phyloP scores from a whole-genome alignment of 1,140 invertebrate genomes.

The Drosophila nigrodunni region DNA sequence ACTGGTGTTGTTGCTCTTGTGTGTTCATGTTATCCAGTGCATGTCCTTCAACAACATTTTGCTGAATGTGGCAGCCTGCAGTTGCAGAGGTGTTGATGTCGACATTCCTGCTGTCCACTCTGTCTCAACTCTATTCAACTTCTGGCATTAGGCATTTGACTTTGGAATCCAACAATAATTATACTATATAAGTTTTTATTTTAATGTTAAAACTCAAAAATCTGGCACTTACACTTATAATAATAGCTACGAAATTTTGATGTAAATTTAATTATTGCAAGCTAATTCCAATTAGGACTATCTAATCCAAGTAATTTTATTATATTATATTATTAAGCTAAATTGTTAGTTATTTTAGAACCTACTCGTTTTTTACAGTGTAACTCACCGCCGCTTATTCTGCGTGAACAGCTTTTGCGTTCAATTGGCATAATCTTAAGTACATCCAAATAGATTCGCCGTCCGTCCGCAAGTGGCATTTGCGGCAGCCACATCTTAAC shows the following conservation, averaged over 20 bases:
- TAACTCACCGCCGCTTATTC: conserved; percentile 38
- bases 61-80: conserved; percentile 19
- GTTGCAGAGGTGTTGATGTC: conserved; percentile 39
- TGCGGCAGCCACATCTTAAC: conserved; percentile 63
- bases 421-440: conserved; percentile 58
- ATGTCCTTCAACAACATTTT: conserved; percentile 55
- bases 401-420: conserved; percentile 60
- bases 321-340: too few relatives aligned
- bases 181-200: too few relatives aligned
- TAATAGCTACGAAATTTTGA: too few relatives aligned
- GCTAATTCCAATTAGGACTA: too few relatives aligned
- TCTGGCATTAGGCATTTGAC: conserved; percentile 38
- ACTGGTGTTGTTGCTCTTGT: conserved; percentile 34
- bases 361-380: background rate
- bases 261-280: too few relatives aligned
- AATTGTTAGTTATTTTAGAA: too few relatives aligned
- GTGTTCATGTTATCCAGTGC: conserved; percentile 42
- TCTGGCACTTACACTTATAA: too few relatives aligned
- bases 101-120: conserved; percentile 4
- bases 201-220: too few relatives aligned
- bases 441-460: conserved; percentile 38
- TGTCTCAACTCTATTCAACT: conserved; percentile 8
- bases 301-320: too few relatives aligned
- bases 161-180: conserved; percentile 28
- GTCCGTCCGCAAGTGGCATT: conserved; percentile 1